Percentiles rank a stretch among this genome's conserved stretches.
These are phyloP conservation scores for Prietella phreatophila DNA, from an alignment of 2,113 vertebrate species.

Conservation along the genomic window DNA sequence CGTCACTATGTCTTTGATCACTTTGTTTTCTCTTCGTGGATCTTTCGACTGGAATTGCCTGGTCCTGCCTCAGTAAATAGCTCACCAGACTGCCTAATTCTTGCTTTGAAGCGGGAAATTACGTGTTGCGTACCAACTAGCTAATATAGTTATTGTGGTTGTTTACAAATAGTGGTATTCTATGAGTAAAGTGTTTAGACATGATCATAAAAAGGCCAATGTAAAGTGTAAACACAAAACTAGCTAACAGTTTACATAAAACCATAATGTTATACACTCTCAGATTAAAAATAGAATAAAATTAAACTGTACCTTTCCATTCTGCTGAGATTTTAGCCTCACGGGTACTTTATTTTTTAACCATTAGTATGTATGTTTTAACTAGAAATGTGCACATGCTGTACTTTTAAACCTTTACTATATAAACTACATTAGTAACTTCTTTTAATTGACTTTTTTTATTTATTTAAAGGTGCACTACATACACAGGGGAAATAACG, in stretches of 20 bases:
- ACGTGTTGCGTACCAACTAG: too few species aligned
- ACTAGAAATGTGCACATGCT: neutral
- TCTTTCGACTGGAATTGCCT: neutral
- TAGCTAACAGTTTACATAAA: neutral
- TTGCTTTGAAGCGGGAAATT: neutral
- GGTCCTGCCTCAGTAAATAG: too few species aligned
- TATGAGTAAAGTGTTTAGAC: neutral
- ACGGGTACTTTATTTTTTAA: neutral
- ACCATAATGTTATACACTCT: neutral
- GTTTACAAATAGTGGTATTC: neutral
- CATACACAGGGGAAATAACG: neutral
- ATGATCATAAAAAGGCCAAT: neutral
- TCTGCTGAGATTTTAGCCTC: neutral
- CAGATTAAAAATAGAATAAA: neutral
- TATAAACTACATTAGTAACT: neutral
- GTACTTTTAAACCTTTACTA: neutral
- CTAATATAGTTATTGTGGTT: neutral
- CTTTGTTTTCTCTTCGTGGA: neutral
- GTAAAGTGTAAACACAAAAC: neutral
- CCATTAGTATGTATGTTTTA: neutral
- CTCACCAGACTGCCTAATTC: neutral
- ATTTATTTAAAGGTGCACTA: neutral
- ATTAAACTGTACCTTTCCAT: neutral
- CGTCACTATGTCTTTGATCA: neutral
- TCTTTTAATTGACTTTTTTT: neutral